Evolutionary conservation across 2,113 vertebrate genomes (phyloP).

Genomic region (Cyprinodon tularosa): DNA sequence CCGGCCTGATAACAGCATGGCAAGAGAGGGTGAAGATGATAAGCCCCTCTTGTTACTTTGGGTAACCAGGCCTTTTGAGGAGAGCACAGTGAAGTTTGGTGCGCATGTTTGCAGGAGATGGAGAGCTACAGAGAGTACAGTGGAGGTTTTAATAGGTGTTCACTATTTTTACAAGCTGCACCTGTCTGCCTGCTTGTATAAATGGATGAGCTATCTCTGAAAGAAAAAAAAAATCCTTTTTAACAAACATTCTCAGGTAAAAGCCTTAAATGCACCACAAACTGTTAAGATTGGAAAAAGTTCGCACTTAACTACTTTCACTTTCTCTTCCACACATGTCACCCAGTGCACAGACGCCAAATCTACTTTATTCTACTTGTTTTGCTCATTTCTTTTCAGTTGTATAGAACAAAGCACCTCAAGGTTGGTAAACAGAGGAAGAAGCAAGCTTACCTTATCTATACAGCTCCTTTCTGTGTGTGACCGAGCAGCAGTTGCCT

Average conservation of each 20-base stretch:
- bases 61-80: constrained; percentile 65
- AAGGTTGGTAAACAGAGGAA: constrained; percentile 11
- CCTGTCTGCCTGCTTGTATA: not conserved
- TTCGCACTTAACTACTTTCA: constrained; percentile 57
- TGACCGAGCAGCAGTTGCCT: constrained; percentile 51
- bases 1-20: constrained; percentile 72
- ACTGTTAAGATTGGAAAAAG: not conserved
- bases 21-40: constrained; percentile 64
- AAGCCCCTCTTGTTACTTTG: constrained; percentile 70
- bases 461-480: constrained; percentile 36
- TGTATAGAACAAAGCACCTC: not conserved
- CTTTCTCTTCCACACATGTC: constrained; percentile 68
- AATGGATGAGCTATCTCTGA: not conserved
- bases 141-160: constrained; percentile 18
- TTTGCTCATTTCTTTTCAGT: not conserved
- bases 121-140: constrained; percentile 11
- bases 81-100: constrained; percentile 53
- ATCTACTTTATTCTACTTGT: not conserved
- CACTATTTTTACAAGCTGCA: constrained; percentile 17
- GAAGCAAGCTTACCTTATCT: constrained; percentile 65
- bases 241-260: not conserved
- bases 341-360: not conserved
- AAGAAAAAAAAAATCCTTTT: not conserved
- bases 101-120: constrained; percentile 17
- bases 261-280: constrained; percentile 8